Evolutionary conservation across 2,113 vertebrate genomes (phyloP).

Genomic region (Ochotona princeps): DNA sequence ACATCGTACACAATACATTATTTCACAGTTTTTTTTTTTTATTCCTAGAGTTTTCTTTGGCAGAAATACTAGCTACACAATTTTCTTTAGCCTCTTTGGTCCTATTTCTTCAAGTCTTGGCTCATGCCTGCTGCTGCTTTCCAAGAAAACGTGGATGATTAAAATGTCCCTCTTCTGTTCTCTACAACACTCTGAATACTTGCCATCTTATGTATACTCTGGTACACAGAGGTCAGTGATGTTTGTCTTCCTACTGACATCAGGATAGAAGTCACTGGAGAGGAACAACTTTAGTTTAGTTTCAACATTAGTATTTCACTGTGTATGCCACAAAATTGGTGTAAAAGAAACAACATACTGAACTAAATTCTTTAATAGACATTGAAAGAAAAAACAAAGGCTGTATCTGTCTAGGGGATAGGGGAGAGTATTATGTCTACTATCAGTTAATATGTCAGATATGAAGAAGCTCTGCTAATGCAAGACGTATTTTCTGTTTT

Average conservation of each 20-base stretch:
- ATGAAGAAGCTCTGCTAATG: rapidly evolving
- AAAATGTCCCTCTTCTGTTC: slow-evolving; percentile 6
- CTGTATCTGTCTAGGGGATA: background rate
- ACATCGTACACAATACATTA: slow-evolving; percentile 43
- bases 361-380: background rate
- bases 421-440: background rate
- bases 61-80: background rate
- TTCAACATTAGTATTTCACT: background rate
- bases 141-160: slow-evolving; percentile 6
- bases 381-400: background rate
- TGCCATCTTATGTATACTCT: background rate
- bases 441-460: background rate
- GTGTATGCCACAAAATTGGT: background rate
- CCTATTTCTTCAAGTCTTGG: slow-evolving; percentile 33
- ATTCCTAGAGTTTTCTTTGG: slow-evolving; percentile 57
- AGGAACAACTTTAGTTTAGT: background rate
- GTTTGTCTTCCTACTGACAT: background rate
- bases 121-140: slow-evolving; percentile 5
- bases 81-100: slow-evolving; percentile 64
- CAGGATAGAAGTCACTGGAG: background rate
- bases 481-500: background rate
- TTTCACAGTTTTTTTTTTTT: slow-evolving; percentile 62
- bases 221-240: background rate
- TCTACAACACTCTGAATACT: background rate
- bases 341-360: background rate